A percentile compares a stretch with the other conserved stretches of the same genome.
Conservation (phyloP, 2,888 invertebrate species). For the Aspidiotus destructor region DNA sequence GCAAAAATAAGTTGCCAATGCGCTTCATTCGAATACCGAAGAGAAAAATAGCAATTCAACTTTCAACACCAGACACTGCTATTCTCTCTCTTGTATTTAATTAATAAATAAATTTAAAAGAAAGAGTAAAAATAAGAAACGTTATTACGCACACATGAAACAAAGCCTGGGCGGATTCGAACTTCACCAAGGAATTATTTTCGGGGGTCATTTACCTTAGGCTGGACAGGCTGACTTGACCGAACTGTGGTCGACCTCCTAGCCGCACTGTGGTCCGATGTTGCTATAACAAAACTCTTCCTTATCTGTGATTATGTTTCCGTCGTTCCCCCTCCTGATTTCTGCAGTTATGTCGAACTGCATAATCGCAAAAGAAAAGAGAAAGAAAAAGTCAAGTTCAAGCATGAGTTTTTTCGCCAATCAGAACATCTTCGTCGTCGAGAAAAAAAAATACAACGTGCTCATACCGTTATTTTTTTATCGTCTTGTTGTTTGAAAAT, state of each 20-base stretch:
- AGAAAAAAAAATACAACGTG: too few relatives aligned
- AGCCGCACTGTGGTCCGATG: slow-evolving; percentile 17
- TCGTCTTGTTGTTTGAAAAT: too few relatives aligned
- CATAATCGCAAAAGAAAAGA: neutral
- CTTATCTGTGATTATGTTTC: slow-evolving; percentile 25
- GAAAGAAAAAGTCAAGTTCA: neutral
- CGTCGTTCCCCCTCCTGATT: neutral
- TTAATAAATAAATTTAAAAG: slow-evolving; percentile 13
- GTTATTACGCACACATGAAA: slow-evolving; percentile 1
- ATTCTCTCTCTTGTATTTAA: slow-evolving; percentile 6
- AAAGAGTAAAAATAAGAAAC: slow-evolving; percentile 13
- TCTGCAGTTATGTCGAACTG: neutral
- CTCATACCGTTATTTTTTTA: too few relatives aligned
- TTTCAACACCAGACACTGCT: too few relatives aligned
- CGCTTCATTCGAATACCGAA: too few relatives aligned
- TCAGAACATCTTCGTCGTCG: neutral
- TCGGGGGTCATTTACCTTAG: slow-evolving; percentile 30
- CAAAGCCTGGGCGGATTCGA: slow-evolving; percentile 28
- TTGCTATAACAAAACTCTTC: slow-evolving; percentile 27
- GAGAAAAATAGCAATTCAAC: too few relatives aligned
- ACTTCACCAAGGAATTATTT: slow-evolving; percentile 31
- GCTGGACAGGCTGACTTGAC: slow-evolving; percentile 30
- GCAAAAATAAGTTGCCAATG: too few relatives aligned
- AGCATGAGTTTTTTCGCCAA: neutral
- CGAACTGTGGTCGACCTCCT: slow-evolving; percentile 30